These are phyloP conservation scores for Microctonus aethiopoides DNA, from an alignment of 2,888 invertebrate species.

Conservation along the genomic window DNA sequence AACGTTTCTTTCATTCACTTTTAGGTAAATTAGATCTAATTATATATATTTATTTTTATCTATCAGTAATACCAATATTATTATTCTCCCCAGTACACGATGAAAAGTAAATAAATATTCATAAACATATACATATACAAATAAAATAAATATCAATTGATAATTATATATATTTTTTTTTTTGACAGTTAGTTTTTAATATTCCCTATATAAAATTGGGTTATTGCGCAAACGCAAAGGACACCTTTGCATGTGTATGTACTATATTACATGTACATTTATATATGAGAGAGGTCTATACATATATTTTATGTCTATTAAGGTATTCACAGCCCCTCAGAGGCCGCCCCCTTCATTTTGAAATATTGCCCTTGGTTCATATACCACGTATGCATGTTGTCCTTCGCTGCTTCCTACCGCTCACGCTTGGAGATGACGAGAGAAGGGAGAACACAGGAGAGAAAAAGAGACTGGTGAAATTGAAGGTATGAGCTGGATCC, in stretches of 20 bases:
- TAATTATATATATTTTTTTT: not conserved
- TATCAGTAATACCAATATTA: too few relatives aligned
- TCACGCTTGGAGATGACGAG: conserved; percentile 9
- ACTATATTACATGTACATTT: conserved; percentile 17
- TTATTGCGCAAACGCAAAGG: conserved; percentile 16
- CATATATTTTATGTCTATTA: conserved; percentile 60
- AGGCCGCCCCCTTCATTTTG: conserved; percentile 58
- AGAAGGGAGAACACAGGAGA: not conserved
- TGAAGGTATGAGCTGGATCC: not conserved
- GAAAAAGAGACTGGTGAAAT: not conserved
- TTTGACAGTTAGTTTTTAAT: not conserved
- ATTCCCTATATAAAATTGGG: too few relatives aligned
- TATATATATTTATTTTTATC: too few relatives aligned
- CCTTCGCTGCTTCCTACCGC: conserved; percentile 27
- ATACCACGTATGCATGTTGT: conserved; percentile 34
- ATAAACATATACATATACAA: too few relatives aligned
- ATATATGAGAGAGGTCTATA: conserved; percentile 41
- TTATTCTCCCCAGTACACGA: too few relatives aligned
- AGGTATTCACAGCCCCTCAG: conserved; percentile 63
- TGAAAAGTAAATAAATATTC: too few relatives aligned
- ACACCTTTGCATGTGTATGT: not conserved
- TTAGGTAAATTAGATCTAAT: too few relatives aligned
- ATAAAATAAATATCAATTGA: too few relatives aligned
- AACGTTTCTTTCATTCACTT: too few relatives aligned
- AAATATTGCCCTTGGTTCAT: conserved; percentile 56